Conservation (phyloP, 2,113 vertebrate genomes). For the Platichthys flesus region DNA sequence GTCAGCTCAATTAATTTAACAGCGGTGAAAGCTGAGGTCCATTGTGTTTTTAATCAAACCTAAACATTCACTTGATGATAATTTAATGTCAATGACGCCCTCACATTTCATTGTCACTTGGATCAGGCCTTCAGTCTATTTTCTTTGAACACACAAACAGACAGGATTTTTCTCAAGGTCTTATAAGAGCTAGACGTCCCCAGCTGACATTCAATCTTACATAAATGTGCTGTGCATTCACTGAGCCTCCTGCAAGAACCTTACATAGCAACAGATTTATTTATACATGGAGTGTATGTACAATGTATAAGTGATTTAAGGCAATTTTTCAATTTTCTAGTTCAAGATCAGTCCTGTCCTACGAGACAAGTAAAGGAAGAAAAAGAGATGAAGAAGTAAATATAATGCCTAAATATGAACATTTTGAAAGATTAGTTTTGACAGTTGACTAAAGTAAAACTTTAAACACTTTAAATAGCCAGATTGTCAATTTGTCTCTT, state of each 20-base stretch:
- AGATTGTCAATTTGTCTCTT: not conserved
- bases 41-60: constrained; percentile 58
- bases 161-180: not conserved
- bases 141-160: not conserved
- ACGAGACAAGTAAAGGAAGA: not conserved
- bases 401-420: not conserved
- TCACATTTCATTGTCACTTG: constrained; percentile 30
- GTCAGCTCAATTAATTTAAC: constrained; percentile 60
- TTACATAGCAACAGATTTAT: not conserved
- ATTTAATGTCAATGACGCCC: constrained; percentile 49
- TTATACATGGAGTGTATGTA: not conserved
- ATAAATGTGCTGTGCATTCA: not conserved
- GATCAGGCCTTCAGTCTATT: constrained; percentile 1
- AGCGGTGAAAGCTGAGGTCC: constrained; percentile 33
- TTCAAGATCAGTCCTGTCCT: not conserved
- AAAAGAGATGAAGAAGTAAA: not conserved
- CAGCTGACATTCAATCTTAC: not conserved
- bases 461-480: too few relatives aligned
- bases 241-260: not conserved
- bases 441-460: not conserved
- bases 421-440: not conserved
- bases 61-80: constrained; percentile 39
- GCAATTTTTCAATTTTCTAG: not conserved
- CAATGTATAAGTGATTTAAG: not conserved
- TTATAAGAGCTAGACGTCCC: not conserved